Conservation (phyloP, 2,888 invertebrate species). For the Amphipyra berbera region DNA sequence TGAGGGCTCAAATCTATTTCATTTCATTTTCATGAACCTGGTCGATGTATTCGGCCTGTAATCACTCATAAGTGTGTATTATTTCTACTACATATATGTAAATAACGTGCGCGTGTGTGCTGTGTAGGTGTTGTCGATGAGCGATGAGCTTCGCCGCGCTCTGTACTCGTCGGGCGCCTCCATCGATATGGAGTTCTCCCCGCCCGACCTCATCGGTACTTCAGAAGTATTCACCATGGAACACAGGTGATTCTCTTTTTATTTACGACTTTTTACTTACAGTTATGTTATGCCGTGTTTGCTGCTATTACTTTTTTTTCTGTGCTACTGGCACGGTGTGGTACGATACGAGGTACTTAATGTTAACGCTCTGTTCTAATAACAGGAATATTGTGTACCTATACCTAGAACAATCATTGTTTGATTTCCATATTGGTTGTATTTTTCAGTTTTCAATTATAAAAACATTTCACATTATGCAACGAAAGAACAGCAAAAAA, state of each 20-base stretch:
- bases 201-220: constrained; percentile 96
- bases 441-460: constrained; percentile 7
- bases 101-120: constrained; percentile 24
- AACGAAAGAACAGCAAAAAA: not conserved
- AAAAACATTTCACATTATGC: constrained; percentile 2
- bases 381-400: constrained; percentile 11
- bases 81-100: not conserved
- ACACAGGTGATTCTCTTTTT: constrained; percentile 89
- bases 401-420: constrained; percentile 13
- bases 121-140: constrained; percentile 96
- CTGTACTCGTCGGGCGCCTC: constrained; percentile 94
- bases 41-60: constrained; percentile 4
- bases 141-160: constrained; percentile 96
- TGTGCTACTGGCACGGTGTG: constrained; percentile 23
- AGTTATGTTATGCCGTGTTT: constrained; percentile 2
- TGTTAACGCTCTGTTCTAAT: constrained; percentile 3
- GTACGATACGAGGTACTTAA: not conserved
- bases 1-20: constrained; percentile 7
- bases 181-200: constrained; percentile 95
- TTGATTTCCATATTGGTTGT: constrained; percentile 3
- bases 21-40: not conserved
- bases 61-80: not conserved
- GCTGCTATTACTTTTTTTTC: not conserved
- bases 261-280: not conserved
- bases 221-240: constrained; percentile 97